Evolutionary conservation across 2,113 vertebrate species (phyloP).

Genomic region (Tachysurus fulvidraco): DNA sequence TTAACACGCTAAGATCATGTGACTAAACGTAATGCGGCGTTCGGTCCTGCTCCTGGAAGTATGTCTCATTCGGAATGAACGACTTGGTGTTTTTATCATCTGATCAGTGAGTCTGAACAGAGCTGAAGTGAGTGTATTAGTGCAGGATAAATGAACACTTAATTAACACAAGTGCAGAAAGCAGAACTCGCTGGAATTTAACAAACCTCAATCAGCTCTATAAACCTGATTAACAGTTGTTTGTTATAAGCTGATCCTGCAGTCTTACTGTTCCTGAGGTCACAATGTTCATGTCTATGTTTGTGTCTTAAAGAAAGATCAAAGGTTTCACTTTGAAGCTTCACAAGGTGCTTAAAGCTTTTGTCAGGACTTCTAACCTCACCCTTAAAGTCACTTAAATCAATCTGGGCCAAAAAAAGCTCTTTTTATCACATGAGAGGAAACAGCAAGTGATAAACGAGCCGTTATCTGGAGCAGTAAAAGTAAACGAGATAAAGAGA

Average conservation of each 20-base stretch:
- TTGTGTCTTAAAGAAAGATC: background rate
- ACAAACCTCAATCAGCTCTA: too few species aligned
- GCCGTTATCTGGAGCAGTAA: background rate
- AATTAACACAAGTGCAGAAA: background rate
- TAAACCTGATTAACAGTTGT: too few species aligned
- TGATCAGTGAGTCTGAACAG: background rate
- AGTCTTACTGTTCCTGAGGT: background rate
- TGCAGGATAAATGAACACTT: background rate
- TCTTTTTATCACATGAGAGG: background rate
- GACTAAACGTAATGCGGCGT: background rate
- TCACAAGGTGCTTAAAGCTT: background rate
- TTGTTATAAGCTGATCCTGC: background rate
- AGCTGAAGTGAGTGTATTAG: background rate
- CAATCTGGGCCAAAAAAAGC: background rate
- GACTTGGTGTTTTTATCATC: background rate
- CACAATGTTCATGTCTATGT: background rate
- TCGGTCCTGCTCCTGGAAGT: background rate
- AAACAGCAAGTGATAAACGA: background rate
- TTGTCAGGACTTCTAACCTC: background rate
- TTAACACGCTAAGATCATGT: background rate
- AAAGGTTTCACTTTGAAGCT: background rate
- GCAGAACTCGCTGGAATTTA: background rate
- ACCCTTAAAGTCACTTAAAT: background rate
- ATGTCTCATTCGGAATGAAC: background rate
- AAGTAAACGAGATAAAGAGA: background rate